Evolutionary conservation across 1,140 invertebrate genomes (phyloP), one percentile per base, ranked within the genome.

Genomic region (Alviniconcha marisindica): DNA sequence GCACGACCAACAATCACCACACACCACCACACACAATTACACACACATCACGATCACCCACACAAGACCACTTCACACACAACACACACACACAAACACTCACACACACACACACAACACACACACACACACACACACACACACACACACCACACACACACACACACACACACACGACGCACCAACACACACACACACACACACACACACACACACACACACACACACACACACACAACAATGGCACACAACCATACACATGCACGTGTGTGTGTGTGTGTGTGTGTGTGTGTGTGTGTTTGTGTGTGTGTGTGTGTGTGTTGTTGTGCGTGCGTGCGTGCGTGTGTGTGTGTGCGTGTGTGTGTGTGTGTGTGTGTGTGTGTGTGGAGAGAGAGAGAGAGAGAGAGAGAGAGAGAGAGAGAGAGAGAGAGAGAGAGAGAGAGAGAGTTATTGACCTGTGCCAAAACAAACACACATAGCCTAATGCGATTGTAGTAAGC

Each of bases 51-150:
- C 56, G 56, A n/a, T 33, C 4, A 21, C 63, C 31, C 63, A 21
- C 63, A 69, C 63, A 36, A n/a, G n/a, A n/a, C n/a, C n/a, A n/a
- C n/a, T n/a, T n/a, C 63, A 31, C 28, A 33, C 63, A 36, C 28
- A n/a, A 36, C 63, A 69, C 63, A 33, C 63, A 36, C 63, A 69
- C 63, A 69, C 63, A 69, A n/a, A 69, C 63, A 69, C 63, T 33
- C 63, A 69, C 63, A 69, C 63, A 69, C 63, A 69, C 63, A 69
- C 63, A 69, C 63, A 60, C 56, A 60, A 60, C 56, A 60, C 56
- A 60, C 56, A 28, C 56, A 60, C 56, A 60, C 56, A 60, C 63
- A 69, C 63, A 69, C 4, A 33, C 10, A 69, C 14, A 69, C 31
- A 31, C 24, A 31, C 28, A 69, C 63, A 24, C 24, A 24, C 63